Percentiles rank a stretch among this genome's conserved stretches.
phyloP scores from a whole-genome alignment of 1,140 invertebrate species.

The Trissolcus basalis region DNA sequence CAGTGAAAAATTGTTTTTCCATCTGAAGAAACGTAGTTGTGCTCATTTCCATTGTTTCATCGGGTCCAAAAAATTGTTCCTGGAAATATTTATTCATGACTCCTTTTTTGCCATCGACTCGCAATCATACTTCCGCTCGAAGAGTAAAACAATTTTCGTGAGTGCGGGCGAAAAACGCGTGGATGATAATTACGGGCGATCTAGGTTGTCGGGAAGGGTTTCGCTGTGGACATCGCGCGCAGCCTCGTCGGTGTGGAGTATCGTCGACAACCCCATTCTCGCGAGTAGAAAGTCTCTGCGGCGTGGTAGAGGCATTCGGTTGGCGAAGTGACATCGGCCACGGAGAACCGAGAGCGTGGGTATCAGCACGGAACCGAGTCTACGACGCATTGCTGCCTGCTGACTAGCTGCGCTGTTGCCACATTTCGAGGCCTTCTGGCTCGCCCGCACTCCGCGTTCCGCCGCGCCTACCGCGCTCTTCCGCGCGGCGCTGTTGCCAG shows the following conservation, averaged over 20 bases:
- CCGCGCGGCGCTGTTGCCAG: constrained; percentile 62
- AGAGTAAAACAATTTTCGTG: no score
- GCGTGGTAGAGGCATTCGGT: constrained; percentile 64
- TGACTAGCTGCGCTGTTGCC: constrained; percentile 68
- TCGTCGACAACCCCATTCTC: constrained; percentile 70
- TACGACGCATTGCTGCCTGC: constrained; percentile 69
- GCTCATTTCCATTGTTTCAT: no score
- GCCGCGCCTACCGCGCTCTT: constrained; percentile 25
- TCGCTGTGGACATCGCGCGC: constrained; percentile 13
- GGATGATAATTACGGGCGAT: constrained; percentile 13
- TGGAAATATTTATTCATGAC: no score
- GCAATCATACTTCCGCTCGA: no score
- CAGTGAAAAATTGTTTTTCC: no score
- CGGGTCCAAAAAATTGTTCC: no score
- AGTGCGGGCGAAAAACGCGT: neutral
- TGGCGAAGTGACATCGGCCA: constrained; percentile 58
- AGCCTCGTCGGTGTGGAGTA: constrained; percentile 14
- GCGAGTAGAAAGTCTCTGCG: constrained; percentile 72
- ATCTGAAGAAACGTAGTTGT: no score
- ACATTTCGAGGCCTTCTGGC: constrained; percentile 70
- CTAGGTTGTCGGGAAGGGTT: constrained; percentile 29
- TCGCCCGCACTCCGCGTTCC: constrained; percentile 1
- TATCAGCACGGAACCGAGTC: constrained; percentile 77
- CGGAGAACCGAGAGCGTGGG: constrained; percentile 73
- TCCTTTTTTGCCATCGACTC: no score